phyloP scores from a whole-genome alignment of 2,797 vertebrate genomes.

The Hozukius guyotensis region DNA sequence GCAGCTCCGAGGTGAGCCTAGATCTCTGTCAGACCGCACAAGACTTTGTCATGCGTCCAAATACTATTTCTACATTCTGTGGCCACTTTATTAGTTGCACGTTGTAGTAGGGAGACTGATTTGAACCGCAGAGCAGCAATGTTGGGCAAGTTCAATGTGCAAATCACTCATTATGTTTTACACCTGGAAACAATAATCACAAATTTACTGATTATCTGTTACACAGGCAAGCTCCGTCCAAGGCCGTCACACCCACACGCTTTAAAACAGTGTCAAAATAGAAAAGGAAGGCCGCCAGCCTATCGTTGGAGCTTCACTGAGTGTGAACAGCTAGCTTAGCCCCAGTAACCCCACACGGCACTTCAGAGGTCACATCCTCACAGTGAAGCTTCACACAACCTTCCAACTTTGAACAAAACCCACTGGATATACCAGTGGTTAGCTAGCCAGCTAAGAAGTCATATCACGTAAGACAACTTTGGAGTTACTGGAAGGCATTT shows the following conservation, averaged over 20 bases:
- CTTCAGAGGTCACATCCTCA: not conserved
- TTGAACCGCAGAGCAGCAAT: not conserved
- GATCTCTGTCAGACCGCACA: constrained; percentile 49
- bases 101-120: not conserved
- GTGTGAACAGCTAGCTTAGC: not conserved
- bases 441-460: not conserved
- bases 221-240: not conserved
- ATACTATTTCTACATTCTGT: constrained; percentile 18
- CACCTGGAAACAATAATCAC: not conserved
- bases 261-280: not conserved
- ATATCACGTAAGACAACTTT: not conserved
- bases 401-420: not conserved
- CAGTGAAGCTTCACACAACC: not conserved
- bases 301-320: not conserved
- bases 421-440: not conserved
- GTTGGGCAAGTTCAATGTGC: not conserved
- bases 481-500: not conserved
- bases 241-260: not conserved
- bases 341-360: not conserved
- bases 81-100: constrained; percentile 22
- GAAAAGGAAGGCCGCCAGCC: not conserved
- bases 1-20: constrained; percentile 30
- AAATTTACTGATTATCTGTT: not conserved
- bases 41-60: constrained; percentile 35
- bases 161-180: constrained; percentile 13